Percentiles rank a stretch among this genome's conserved stretches.
These are phyloP conservation scores for Leiothrix lutea DNA, from an alignment of 2,113 vertebrate genomes.

Conservation along the genomic window DNA sequence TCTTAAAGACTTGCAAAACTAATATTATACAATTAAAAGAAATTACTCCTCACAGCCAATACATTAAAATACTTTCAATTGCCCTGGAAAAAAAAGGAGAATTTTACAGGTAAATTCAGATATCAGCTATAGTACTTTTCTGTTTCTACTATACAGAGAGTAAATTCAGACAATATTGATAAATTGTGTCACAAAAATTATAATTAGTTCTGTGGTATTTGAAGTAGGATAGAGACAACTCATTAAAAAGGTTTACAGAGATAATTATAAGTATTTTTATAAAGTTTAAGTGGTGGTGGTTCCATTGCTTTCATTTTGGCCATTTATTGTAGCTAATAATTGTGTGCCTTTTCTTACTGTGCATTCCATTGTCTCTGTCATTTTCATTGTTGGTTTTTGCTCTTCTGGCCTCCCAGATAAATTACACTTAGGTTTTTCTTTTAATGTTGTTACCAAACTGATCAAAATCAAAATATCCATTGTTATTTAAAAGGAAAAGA, in stretches of 20 bases:
- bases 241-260: neutral
- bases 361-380: conserved; percentile 47
- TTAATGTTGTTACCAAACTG: neutral
- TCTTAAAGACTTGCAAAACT: neutral
- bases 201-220: neutral
- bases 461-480: conserved; percentile 6
- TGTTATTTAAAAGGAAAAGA: conserved; percentile 1
- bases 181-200: neutral
- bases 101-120: neutral
- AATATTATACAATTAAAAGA: neutral
- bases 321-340: conserved; percentile 27
- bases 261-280: neutral
- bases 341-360: conserved; percentile 42
- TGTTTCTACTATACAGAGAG: neutral
- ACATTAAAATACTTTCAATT: neutral
- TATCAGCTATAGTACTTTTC: neutral
- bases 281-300: neutral
- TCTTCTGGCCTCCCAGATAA: neutral
- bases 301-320: neutral
- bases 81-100: neutral
- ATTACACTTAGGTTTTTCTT: neutral
- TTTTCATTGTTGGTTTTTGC: conserved; percentile 45
- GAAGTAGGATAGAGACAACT: neutral
- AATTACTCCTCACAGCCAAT: neutral
- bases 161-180: neutral